phyloP scores from a whole-genome alignment of 2,888 invertebrate species.

The Hesperia comma region DNA sequence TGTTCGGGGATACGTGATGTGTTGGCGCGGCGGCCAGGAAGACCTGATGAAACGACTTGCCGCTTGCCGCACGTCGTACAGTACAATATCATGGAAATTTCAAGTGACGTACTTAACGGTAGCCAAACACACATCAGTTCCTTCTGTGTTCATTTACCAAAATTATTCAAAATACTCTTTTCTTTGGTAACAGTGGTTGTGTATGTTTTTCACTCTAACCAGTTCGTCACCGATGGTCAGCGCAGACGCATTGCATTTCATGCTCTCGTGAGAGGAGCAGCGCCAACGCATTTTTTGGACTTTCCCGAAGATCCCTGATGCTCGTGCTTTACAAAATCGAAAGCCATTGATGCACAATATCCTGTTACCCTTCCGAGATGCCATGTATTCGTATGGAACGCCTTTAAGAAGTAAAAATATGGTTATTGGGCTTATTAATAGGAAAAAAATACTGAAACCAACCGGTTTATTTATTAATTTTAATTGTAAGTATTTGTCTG shows the following conservation, averaged over 20 bases:
- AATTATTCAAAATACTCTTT: slow-evolving; percentile 4
- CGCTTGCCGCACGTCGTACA: too few species aligned
- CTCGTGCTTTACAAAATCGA: not conserved
- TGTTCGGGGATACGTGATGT: too few species aligned
- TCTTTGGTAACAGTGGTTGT: not conserved
- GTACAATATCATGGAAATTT: too few species aligned
- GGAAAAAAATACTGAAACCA: too few species aligned
- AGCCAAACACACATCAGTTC: too few species aligned
- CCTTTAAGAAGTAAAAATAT: not conserved
- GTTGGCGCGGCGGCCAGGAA: too few species aligned
- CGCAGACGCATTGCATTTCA: not conserved
- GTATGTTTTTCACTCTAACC: not conserved
- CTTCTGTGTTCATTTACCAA: too few species aligned
- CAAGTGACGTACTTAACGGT: too few species aligned
- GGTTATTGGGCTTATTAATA: too few species aligned
- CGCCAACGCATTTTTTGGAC: not conserved
- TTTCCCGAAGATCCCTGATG: not conserved
- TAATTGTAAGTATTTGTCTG: too few species aligned
- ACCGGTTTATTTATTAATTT: too few species aligned
- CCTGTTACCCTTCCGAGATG: not conserved
- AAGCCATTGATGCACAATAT: not conserved
- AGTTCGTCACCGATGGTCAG: not conserved
- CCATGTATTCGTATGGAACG: not conserved
- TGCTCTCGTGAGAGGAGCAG: not conserved
- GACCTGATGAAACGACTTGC: too few species aligned